phyloP scores from a whole-genome alignment of 2,797 vertebrate genomes.

The Xenops minutus region DNA sequence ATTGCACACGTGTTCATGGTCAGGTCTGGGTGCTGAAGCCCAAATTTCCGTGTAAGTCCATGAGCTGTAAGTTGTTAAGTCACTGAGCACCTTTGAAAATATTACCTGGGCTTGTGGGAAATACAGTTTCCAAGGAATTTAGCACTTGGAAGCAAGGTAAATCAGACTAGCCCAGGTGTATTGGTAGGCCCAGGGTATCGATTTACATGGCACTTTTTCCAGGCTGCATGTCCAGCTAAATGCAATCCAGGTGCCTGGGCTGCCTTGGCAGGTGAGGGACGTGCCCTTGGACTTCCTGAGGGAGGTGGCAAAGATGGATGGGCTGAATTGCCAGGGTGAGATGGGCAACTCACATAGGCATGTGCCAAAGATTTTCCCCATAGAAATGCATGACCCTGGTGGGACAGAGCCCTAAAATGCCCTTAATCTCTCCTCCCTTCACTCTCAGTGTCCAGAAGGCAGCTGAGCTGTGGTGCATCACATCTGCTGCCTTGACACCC shows the following conservation, averaged over 20 bases:
- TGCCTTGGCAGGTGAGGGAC: fast-evolving
- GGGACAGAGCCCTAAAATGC: not conserved
- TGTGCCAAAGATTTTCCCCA: fast-evolving
- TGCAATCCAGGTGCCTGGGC: not conserved
- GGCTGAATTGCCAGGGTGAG: not conserved
- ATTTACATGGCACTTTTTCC: not conserved
- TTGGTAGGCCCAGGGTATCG: not conserved
- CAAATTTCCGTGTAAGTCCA: not conserved
- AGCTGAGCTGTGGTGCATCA: not conserved
- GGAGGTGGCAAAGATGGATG: too few species aligned
- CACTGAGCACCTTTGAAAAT: not conserved
- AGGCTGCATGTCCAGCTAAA: not conserved
- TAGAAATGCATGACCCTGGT: not conserved
- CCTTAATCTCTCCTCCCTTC: not conserved
- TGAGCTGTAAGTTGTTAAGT: not conserved
- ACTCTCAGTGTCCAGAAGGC: not conserved
- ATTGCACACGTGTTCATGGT: not conserved
- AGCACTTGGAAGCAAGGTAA: not conserved
- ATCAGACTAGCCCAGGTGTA: not conserved
- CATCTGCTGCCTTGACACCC: not conserved
- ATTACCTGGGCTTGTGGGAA: not conserved
- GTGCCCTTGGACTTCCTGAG: fast-evolving
- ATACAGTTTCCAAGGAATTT: not conserved
- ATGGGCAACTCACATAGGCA: not conserved
- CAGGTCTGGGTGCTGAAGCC: not conserved